Base-by-base conservation (phyloP, 2,113 vertebrate genomes). In the Gymnorhina tibicen region DNA sequence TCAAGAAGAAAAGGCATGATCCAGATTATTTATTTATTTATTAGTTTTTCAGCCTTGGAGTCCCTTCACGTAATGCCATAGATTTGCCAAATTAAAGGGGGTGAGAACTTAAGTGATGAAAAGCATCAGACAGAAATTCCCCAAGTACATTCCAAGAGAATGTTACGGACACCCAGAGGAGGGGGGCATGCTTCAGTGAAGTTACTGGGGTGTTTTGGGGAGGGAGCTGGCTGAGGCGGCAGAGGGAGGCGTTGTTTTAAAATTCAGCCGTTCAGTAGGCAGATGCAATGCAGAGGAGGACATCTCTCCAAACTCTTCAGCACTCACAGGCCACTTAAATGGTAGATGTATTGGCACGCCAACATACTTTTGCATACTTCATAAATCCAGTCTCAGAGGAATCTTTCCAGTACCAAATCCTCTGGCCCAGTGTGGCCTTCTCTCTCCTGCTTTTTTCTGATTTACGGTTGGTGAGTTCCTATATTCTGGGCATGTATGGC, bases 381-480 rank as follows among this genome's bases (percentile, higher is more conserved):
- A 0, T 37, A 55, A 63, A 56, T 63, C 19, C 5, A 3, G 9
- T 76, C 75, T 60, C 58, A 73, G n/a, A 76, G 35, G 24, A 35
- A 11, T 78, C 66, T 72, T 67, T 72, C 37, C 35, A 27, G 37
- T 41, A 35, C 37, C 2, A 6, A 50, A 73, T 64, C 18, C 42
- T 49, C 47, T 70, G 60, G 16, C 33, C 42, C 7, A 6, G 16
- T 60, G 18, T 66, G 22, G 20, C 84, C 22, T 77, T 77, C 72
- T 77, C 16, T 81, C 32, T 67, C 22, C 7, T 23, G 8, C 16
- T 32, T 72, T 39, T 47, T 70, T 50, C 42, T 8, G 5, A 13
- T 11, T 72, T 81, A 33, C 0, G 0, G 1, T 55, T 56, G 52
- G 9, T 60, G 30, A 30, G 7, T 87, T 91, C 33, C 19, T 46